Percentiles rank a stretch among this genome's conserved stretches.
These are phyloP conservation scores for Erethizon dorsatum DNA, from an alignment of 2,797 vertebrate genomes.

Conservation along the genomic window DNA sequence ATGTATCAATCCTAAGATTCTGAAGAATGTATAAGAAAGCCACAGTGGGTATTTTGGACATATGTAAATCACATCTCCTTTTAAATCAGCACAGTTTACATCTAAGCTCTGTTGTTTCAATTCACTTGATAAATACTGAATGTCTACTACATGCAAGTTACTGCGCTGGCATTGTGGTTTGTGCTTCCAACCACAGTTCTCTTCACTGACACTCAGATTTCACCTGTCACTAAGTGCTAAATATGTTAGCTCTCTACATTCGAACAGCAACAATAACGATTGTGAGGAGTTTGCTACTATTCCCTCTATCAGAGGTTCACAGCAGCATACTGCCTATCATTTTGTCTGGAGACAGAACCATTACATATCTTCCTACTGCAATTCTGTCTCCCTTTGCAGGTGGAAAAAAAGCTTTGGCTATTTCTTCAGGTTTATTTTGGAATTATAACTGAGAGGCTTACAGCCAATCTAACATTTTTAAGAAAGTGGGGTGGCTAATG, in stretches of 20 bases:
- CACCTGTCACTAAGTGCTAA: neutral
- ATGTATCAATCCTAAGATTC: neutral
- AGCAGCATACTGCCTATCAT: neutral
- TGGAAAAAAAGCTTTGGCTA: slow-evolving; percentile 57
- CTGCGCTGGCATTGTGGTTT: neutral
- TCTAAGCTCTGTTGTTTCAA: neutral
- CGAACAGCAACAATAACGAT: slow-evolving; percentile 40
- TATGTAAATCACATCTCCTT: slow-evolving; percentile 28
- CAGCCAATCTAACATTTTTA: neutral
- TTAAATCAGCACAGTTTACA: slow-evolving; percentile 2
- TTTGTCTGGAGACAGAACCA: slow-evolving; percentile 16
- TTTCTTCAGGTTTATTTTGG: neutral
- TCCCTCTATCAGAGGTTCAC: neutral
- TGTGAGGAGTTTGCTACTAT: neutral
- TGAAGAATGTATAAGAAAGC: slow-evolving; percentile 35
- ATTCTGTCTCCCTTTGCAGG: neutral
- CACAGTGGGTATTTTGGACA: neutral
- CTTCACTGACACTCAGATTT: neutral
- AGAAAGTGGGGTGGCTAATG: slow-evolving; percentile 29
- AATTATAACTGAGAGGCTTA: slow-evolving; percentile 56
- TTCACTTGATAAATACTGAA: slow-evolving; percentile 5
- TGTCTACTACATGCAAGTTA: neutral
- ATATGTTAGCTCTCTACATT: neutral
- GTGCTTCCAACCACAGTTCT: neutral
- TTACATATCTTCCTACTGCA: neutral